phyloP scores from a whole-genome alignment of 1,140 invertebrate genomes.

The Tetramorium simillimum region DNA sequence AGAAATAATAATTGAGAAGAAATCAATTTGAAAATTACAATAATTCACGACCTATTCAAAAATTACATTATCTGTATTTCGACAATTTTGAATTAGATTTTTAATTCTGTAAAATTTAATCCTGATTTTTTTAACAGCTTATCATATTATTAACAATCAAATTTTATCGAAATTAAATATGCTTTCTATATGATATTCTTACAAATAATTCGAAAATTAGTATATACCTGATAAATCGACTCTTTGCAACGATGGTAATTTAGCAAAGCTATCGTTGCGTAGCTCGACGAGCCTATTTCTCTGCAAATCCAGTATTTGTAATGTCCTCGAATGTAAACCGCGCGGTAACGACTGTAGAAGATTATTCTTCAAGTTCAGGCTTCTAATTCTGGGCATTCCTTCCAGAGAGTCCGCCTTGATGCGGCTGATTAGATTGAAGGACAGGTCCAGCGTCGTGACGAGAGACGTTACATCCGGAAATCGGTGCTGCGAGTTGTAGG shows the following conservation, averaged over 20 bases:
- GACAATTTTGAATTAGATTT: background rate
- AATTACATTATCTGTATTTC: background rate
- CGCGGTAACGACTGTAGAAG: constrained; percentile 73
- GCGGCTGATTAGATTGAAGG: constrained; percentile 87
- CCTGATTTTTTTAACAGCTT: background rate
- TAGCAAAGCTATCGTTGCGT: constrained; percentile 70
- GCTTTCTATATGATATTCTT: background rate
- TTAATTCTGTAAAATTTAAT: background rate
- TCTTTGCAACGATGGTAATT: constrained; percentile 73
- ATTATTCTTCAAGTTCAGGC: constrained; percentile 86
- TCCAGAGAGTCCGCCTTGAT: constrained; percentile 86
- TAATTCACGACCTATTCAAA: background rate
- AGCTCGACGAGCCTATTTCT: constrained; percentile 76
- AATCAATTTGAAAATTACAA: background rate
- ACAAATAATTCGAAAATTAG: background rate
- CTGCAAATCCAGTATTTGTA: constrained; percentile 74
- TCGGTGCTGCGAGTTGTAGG: constrained; percentile 86
- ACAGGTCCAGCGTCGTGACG: constrained; percentile 86
- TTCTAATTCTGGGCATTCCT: constrained; percentile 86
- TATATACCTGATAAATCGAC: constrained; percentile 81
- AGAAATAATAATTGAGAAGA: background rate
- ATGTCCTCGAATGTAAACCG: constrained; percentile 67
- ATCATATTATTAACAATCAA: background rate
- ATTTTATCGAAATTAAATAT: background rate
- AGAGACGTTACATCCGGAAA: constrained; percentile 73